Evolutionary conservation across 2,113 vertebrate genomes (phyloP), one percentile per base, ranked within the genome.

Genomic region (Pyrgilauda ruficollis): DNA sequence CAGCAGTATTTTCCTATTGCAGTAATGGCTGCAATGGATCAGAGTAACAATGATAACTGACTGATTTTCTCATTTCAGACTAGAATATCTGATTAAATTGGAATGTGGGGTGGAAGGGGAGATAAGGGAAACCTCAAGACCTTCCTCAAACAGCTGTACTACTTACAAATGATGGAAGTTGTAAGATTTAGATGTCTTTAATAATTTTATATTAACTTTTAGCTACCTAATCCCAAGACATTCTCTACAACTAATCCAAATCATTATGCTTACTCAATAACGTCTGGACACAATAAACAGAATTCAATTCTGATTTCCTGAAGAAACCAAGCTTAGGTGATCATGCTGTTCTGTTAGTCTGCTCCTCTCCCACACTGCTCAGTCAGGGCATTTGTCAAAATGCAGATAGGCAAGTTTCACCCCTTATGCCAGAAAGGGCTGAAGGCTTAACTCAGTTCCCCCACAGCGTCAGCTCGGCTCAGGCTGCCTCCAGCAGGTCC

Each of bases 381-480:
- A 53, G n/a, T 16, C 61, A 55, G 39, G 43, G 27, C 81, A 87
- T 56, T 31, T 22, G 78, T 41, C 62, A 91, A 67, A 70, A 52
- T 1, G 5, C 0, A 81, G 68, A 67, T 0, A n/a, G 2, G 24
- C 43, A 55, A 47, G 33, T 75, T 69, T 31, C 63, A 76, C 9
- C 23, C 58, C 41, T 56, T 16, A 28, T 5, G 63, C 69, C 58
- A 37, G 35, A 49, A 30, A 80, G 21, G 27, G 11, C 0, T 37
- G 43, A 70, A 89, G 70, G 49, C 35, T n/a, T 59, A 70, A 43
- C 47, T 39, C 19, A 2, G 31, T 6, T 63, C 19, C 70, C 35
- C 46, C 39, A 8, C 2, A 72, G 44, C 0, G 0, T 1, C 13
- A 47, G 62, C 44, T 44, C 33, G 7, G 64, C 68, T 73, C 63